A percentile compares a stretch with the other conserved stretches of the same genome.
Evolutionary conservation across 2,797 vertebrate genomes (phyloP).

Genomic region (Nyctibius grandis): DNA sequence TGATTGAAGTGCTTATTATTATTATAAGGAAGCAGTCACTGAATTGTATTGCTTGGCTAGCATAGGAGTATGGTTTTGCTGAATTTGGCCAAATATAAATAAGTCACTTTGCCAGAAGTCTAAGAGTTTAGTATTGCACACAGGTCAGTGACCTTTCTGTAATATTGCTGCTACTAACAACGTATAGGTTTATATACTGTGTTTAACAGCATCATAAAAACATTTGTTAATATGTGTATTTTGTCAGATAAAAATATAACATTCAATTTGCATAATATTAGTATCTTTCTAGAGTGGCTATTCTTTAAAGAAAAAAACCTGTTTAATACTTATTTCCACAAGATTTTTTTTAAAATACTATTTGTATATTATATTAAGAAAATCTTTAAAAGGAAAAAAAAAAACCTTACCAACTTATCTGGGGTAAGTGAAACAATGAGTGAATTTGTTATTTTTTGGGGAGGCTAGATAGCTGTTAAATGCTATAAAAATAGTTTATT

Average conservation of each 20-base stretch:
- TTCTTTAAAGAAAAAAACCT: neutral
- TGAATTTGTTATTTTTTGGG: accelerated
- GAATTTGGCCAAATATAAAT: neutral
- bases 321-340: accelerated
- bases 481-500: neutral
- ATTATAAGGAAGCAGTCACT: neutral
- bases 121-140: neutral
- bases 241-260: neutral
- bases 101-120: neutral
- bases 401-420: neutral
- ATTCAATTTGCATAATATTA: neutral
- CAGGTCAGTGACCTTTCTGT: neutral
- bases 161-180: neutral
- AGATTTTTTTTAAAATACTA: neutral
- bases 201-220: neutral
- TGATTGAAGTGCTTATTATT: neutral
- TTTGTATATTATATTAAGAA: accelerated
- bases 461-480: neutral
- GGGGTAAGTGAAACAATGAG: neutral
- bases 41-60: constrained; percentile 8
- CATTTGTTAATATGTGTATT: accelerated
- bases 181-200: neutral
- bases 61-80: neutral
- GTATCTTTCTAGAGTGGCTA: neutral
- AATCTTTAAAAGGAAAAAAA: too few species aligned